These are phyloP conservation scores for Congeria kusceri DNA, from an alignment of 2,888 invertebrate genomes.

Conservation along the genomic window DNA sequence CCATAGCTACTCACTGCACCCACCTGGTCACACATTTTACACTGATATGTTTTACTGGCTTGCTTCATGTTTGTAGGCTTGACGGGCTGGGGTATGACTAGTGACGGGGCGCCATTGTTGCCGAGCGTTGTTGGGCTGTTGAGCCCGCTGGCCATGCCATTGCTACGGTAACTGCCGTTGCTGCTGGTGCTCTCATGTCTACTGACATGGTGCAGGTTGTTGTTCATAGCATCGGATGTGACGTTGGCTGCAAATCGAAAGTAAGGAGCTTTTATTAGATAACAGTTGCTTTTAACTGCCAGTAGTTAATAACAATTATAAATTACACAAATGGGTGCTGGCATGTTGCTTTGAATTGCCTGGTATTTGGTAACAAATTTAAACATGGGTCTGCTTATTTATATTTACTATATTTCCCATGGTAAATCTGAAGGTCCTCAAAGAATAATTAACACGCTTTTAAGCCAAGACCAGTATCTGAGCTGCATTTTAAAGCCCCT, in stretches of 20 bases:
- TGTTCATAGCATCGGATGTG: slow-evolving; percentile 69
- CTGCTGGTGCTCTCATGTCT: slow-evolving; percentile 77
- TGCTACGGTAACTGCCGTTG: slow-evolving; percentile 78
- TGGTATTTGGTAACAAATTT: no score
- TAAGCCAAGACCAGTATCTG: no score
- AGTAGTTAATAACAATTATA: no score
- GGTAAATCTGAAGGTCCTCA: no score
- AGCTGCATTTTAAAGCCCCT: no score
- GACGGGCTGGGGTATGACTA: slow-evolving; percentile 82
- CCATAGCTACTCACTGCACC: slow-evolving; percentile 25
- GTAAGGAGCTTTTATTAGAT: no score
- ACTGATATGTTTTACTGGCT: slow-evolving; percentile 79
- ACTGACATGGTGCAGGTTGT: slow-evolving; percentile 65
- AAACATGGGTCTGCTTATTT: no score
- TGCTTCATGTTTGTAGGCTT: slow-evolving; percentile 72
- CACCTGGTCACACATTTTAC: slow-evolving; percentile 84
- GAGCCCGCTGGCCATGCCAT: slow-evolving; percentile 75
- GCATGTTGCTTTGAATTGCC: no score
- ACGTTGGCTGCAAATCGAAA: slow-evolving; percentile 65
- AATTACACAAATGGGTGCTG: no score
- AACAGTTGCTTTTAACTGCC: no score
- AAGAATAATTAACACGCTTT: no score
- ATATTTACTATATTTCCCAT: no score
- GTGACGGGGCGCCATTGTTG: slow-evolving; percentile 65
- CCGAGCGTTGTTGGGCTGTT: slow-evolving; percentile 79